phyloP scores from a whole-genome alignment of 2,888 invertebrate species.

The Timema cristinae region DNA sequence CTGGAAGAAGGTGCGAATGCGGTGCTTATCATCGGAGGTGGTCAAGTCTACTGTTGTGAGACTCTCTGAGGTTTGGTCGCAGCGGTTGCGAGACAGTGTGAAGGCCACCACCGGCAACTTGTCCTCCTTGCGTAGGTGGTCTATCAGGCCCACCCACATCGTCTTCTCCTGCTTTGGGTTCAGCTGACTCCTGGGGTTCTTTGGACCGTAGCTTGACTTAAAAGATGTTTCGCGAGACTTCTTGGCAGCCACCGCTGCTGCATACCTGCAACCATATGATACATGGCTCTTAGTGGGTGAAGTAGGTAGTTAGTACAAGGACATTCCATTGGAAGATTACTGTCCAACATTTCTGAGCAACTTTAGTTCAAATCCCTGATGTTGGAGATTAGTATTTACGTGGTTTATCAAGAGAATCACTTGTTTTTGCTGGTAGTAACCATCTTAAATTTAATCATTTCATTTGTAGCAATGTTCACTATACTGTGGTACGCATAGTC shows the following conservation, averaged over 20 bases:
- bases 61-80: constrained; percentile 63
- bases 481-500: too few species aligned
- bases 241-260: constrained; percentile 28
- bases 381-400: too few species aligned
- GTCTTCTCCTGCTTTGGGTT: constrained; percentile 68
- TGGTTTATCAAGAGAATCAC: too few species aligned
- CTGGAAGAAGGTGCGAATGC: constrained; percentile 81
- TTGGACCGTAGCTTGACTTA: constrained; percentile 18
- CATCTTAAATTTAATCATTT: too few species aligned
- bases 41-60: constrained; percentile 66
- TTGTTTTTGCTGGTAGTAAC: too few species aligned
- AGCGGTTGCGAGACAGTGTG: constrained; percentile 82
- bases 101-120: constrained; percentile 93
- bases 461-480: too few species aligned
- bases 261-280: constrained; percentile 42
- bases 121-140: constrained; percentile 76
- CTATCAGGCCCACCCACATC: constrained; percentile 77
- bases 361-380: too few species aligned
- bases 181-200: constrained; percentile 15
- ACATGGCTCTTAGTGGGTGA: too few species aligned
- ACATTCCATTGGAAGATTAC: too few species aligned
- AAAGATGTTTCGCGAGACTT: constrained; percentile 21
- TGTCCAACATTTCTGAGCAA: too few species aligned
- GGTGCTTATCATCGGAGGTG: constrained; percentile 75
- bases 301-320: too few species aligned